A percentile compares a stretch with the other conserved stretches of the same genome.
Evolutionary conservation across 1,140 invertebrate genomes (phyloP).

Genomic region (Muscidifurax raptorellus): DNA sequence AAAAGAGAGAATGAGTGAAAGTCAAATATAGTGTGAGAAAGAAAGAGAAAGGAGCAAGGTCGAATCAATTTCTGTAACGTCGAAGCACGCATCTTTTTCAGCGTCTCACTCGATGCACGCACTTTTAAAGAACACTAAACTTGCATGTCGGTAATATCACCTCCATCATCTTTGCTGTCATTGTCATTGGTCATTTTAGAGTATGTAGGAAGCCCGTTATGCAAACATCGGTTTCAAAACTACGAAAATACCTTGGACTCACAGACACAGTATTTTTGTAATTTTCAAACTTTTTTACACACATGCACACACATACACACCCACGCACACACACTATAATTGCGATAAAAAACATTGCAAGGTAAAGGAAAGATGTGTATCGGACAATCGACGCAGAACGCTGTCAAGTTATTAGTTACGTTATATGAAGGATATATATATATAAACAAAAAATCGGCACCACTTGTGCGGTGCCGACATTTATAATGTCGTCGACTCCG

Average conservation of each 20-base stretch:
- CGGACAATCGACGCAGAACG: not conserved
- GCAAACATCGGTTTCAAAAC: not conserved
- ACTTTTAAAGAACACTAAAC: not conserved
- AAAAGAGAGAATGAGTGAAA: not conserved
- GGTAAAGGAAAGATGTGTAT: not conserved
- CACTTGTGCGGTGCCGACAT: not conserved
- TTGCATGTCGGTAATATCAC: constrained; percentile 14
- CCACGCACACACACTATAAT: no score
- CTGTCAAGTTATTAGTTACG: constrained; percentile 9
- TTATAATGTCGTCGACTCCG: constrained; percentile 5
- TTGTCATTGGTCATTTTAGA: constrained; percentile 5
- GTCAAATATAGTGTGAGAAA: not conserved
- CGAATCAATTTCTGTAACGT: constrained; percentile 28
- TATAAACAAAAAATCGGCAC: not conserved
- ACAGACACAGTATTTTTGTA: constrained; percentile 19
- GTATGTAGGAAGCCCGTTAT: not conserved
- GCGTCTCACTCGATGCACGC: not conserved
- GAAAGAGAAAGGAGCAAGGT: constrained; percentile 22
- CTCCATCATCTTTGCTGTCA: constrained; percentile 16
- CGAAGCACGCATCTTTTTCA: constrained; percentile 27
- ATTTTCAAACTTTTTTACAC: constrained; percentile 12
- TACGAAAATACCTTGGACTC: not conserved
- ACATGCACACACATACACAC: no score
- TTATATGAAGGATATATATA: constrained; percentile 1
- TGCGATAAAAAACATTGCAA: not conserved